phyloP scores from a whole-genome alignment of 53 echinoderm and acorn worm species.

The Temnopleurus reevesii region DNA sequence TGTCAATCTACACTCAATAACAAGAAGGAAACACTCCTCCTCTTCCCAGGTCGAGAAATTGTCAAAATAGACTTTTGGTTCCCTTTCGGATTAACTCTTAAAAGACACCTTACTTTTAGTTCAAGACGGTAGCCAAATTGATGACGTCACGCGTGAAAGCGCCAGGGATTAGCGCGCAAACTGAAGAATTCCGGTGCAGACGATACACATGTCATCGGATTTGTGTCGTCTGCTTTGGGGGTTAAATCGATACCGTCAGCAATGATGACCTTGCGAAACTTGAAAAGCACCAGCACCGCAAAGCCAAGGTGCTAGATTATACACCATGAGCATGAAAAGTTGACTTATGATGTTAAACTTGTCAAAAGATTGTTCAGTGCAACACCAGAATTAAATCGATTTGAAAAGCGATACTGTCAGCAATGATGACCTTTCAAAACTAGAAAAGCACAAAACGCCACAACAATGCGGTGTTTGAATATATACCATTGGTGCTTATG shows the following conservation, averaged over 20 bases:
- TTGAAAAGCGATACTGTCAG: too few species aligned
- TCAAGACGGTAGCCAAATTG: background rate
- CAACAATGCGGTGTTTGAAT: too few species aligned
- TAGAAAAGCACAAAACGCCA: too few species aligned
- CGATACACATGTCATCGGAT: slow-evolving; percentile 19
- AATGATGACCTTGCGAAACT: slow-evolving; percentile 12
- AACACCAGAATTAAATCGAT: too few species aligned
- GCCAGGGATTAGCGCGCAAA: slow-evolving; percentile 22
- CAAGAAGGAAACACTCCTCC: background rate
- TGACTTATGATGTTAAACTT: background rate
- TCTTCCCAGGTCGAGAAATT: background rate
- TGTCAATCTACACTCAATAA: background rate
- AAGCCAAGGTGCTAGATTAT: background rate
- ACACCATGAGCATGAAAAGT: background rate
- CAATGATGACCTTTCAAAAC: too few species aligned
- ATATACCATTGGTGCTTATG: too few species aligned
- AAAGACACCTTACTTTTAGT: background rate
- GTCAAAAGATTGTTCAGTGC: background rate
- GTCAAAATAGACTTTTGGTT: background rate
- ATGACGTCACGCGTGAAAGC: slow-evolving; percentile 22
- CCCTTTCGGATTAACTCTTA: background rate
- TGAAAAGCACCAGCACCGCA: background rate
- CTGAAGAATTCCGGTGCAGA: slow-evolving; percentile 35
- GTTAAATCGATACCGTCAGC: background rate
- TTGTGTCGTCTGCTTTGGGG: background rate